Conservation (phyloP, 2,888 invertebrate genomes). For the Synergus gifuensis region DNA sequence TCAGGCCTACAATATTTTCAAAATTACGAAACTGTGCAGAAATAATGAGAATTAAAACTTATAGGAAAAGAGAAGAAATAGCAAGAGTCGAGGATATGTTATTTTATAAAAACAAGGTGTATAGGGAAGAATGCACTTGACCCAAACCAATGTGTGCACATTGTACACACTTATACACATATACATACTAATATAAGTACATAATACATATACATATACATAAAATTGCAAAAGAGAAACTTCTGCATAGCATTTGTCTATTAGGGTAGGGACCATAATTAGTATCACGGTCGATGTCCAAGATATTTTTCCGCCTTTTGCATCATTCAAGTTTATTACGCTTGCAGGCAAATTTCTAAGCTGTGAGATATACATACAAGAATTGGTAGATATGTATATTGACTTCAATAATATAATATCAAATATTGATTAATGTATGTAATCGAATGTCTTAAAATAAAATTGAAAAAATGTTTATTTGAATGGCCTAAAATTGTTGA, state of each 20-base stretch:
- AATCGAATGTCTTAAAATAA: too few species aligned
- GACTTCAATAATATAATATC: too few species aligned
- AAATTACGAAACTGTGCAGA: background rate
- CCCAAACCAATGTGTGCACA: background rate
- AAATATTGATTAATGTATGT: too few species aligned
- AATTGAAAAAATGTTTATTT: too few species aligned
- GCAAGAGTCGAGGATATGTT: background rate
- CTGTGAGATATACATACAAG: too few species aligned
- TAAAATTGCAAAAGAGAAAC: background rate
- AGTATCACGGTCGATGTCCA: background rate
- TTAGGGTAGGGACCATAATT: background rate
- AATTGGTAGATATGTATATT: too few species aligned
- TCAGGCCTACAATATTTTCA: constrained; percentile 17
- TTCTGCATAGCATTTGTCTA: background rate
- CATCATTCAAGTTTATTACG: background rate
- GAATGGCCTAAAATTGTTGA: too few species aligned
- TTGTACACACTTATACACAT: background rate
- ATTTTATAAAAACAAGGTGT: constrained; percentile 1
- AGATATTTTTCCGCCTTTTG: constrained; percentile 17
- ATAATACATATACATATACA: background rate
- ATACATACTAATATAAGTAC: too few species aligned
- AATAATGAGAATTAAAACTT: background rate
- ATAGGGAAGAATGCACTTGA: constrained; percentile 19
- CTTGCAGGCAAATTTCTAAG: too few species aligned
- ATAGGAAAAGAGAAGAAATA: constrained; percentile 11